Conservation (phyloP, 2,113 vertebrate genomes). For the Protobothrops mucrosquamatus region DNA sequence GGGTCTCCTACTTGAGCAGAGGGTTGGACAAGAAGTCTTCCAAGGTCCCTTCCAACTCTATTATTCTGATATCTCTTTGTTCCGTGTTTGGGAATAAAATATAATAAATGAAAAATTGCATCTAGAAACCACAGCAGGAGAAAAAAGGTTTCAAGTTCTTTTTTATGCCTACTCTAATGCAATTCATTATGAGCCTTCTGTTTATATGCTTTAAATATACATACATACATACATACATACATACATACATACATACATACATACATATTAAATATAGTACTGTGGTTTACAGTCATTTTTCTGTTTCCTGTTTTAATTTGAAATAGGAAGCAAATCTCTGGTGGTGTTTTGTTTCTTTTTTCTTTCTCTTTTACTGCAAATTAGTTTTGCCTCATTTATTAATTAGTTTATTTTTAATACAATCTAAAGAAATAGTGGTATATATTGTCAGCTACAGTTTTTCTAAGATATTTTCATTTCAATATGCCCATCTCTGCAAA, state of each 20-base stretch:
- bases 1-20: too few relatives aligned
- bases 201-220: too few relatives aligned
- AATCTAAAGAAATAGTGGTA: background rate
- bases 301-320: background rate
- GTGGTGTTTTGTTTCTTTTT: background rate
- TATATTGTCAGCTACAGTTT: background rate
- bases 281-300: too few relatives aligned
- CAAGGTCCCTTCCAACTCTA: too few relatives aligned
- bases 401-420: background rate
- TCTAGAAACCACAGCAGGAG: too few relatives aligned
- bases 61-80: background rate
- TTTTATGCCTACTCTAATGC: too few relatives aligned
- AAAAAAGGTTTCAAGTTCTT: too few relatives aligned
- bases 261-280: too few relatives aligned
- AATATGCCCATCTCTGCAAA: background rate
- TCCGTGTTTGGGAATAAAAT: background rate
- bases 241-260: too few relatives aligned
- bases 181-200: too few relatives aligned
- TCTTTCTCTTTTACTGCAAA: background rate
- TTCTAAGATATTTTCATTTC: background rate
- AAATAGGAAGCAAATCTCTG: background rate
- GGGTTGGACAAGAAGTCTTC: too few relatives aligned
- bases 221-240: too few relatives aligned
- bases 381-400: background rate
- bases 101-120: background rate